These are phyloP conservation scores for Melanchra persicariae DNA, from an alignment of 2,888 invertebrate genomes.

Conservation along the genomic window DNA sequence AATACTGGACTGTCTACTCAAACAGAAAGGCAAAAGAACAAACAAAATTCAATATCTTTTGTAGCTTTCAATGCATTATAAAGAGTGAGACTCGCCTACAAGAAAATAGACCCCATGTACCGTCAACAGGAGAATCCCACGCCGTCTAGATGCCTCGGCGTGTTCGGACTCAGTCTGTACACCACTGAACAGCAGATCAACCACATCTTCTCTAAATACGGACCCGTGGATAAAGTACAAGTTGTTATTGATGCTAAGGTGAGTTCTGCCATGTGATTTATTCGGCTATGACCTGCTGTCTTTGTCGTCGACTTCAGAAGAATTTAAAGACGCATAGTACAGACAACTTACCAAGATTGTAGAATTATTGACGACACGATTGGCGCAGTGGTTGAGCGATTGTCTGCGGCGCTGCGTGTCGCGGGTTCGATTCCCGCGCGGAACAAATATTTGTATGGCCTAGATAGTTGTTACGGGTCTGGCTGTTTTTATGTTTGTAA, in stretches of 20 bases:
- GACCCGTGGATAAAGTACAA: constrained; percentile 97
- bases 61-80: constrained; percentile 48
- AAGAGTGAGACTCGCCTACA: constrained; percentile 52
- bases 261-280: constrained; percentile 63
- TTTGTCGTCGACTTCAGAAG: background rate
- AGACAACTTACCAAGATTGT: too few relatives aligned
- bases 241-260: constrained; percentile 99
- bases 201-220: constrained; percentile 98
- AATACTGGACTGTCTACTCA: constrained; percentile 51
- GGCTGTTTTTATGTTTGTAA: too few relatives aligned
- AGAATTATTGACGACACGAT: too few relatives aligned
- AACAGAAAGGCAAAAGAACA: constrained; percentile 45
- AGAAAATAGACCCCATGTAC: constrained; percentile 64
- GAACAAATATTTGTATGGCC: too few relatives aligned
- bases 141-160: constrained; percentile 97
- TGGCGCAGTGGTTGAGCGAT: too few relatives aligned
- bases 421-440: too few relatives aligned
- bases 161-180: constrained; percentile 98
- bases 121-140: constrained; percentile 94
- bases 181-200: constrained; percentile 98
- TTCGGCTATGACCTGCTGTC: background rate
- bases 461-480: too few relatives aligned
- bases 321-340: too few relatives aligned
- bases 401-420: too few relatives aligned
- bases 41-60: constrained; percentile 44